These are phyloP conservation scores for Nymphalis io DNA, from an alignment of 1,140 invertebrate species.

Conservation along the genomic window DNA sequence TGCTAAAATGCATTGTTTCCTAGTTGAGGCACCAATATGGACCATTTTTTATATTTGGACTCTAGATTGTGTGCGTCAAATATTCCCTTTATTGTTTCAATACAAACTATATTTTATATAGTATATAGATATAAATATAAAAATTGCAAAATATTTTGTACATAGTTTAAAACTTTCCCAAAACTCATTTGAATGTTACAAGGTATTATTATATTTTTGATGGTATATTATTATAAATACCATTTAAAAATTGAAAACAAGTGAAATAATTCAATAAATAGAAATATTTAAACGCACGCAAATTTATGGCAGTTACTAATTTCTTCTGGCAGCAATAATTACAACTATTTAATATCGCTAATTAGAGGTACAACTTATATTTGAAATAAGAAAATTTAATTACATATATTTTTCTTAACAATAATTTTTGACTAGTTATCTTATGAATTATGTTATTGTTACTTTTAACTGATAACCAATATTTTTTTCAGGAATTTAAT, in stretches of 20 bases:
- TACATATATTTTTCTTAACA: conserved; percentile 17
- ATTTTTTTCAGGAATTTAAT: neutral
- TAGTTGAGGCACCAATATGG: conserved; percentile 39
- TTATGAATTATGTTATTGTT: conserved; percentile 13
- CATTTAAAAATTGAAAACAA: neutral
- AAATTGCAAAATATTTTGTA: conserved; percentile 1
- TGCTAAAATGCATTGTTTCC: conserved; percentile 27
- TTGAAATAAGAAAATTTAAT: conserved; percentile 15
- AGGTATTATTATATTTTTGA: no score
- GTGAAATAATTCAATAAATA: conserved; percentile 5
- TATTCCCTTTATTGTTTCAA: conserved; percentile 2
- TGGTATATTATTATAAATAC: no score
- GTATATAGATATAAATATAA: neutral
- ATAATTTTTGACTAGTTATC: conserved; percentile 29
- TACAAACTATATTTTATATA: neutral
- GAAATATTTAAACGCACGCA: conserved; percentile 20
- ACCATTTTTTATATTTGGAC: conserved; percentile 35
- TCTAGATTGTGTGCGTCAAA: conserved; percentile 16
- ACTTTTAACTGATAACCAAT: conserved; percentile 3
- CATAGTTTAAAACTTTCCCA: neutral
- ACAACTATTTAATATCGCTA: conserved; percentile 19
- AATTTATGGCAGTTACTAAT: conserved; percentile 40
- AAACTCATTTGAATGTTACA: no score
- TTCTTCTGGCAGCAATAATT: conserved; percentile 38
- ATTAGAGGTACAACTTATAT: conserved; percentile 24